These are phyloP conservation scores for Pterocles orientalis DNA, from an alignment of 2,113 vertebrate genomes.

Conservation along the genomic window DNA sequence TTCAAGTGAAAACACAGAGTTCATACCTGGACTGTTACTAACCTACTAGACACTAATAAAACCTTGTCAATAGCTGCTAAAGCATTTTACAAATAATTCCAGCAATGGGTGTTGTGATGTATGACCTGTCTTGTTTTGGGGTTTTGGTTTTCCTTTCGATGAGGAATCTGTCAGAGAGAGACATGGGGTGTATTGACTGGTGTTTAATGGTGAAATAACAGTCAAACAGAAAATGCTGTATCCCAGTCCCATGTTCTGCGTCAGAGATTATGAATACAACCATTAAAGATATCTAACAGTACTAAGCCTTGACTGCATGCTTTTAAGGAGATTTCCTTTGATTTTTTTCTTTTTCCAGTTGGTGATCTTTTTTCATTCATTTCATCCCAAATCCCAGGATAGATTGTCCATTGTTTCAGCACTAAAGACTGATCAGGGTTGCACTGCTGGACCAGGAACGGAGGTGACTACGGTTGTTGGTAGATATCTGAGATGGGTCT, in stretches of 20 bases:
- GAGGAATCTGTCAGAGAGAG: neutral
- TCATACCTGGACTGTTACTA: neutral
- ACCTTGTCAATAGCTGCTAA: neutral
- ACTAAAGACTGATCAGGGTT: neutral
- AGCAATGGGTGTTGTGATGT: neutral
- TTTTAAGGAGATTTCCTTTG: neutral
- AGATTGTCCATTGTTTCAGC: neutral
- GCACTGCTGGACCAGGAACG: neutral
- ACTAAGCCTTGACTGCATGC: rapidly evolving
- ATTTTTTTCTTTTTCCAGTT: rapidly evolving
- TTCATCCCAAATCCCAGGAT: neutral
- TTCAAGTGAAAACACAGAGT: neutral
- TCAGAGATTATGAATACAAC: neutral
- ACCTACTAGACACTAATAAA: neutral
- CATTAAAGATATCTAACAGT: neutral
- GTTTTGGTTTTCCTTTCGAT: neutral
- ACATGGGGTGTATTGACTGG: neutral
- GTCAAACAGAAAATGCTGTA: neutral
- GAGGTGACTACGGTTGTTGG: neutral
- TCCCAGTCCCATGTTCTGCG: neutral
- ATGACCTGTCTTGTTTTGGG: neutral
- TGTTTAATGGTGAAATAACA: neutral
- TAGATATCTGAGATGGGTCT: neutral
- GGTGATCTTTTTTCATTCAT: neutral
- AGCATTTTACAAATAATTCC: neutral